Percentiles rank a stretch among this genome's conserved stretches.
These are phyloP conservation scores for Aleiodes testaceus DNA, from an alignment of 2,888 invertebrate genomes.

Conservation along the genomic window DNA sequence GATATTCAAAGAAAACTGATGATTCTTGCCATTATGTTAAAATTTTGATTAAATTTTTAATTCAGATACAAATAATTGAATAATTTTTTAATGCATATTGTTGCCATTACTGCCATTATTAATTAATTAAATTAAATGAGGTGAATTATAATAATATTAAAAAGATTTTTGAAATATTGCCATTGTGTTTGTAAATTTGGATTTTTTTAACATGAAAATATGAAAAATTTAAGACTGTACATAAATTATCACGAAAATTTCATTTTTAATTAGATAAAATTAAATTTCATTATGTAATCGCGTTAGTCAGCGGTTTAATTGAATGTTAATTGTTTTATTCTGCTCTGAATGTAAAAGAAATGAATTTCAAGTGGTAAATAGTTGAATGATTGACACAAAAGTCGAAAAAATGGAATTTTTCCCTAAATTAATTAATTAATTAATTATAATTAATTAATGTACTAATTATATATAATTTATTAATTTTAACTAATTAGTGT, in stretches of 20 bases:
- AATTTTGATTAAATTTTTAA: too few species aligned
- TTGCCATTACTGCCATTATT: conserved; percentile 66
- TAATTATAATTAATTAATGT: too few species aligned
- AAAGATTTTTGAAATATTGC: conserved; percentile 41
- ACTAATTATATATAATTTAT: too few species aligned
- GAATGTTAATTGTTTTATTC: conserved; percentile 43
- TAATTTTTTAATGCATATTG: conserved; percentile 45
- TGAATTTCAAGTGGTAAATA: background rate
- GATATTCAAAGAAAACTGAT: too few species aligned
- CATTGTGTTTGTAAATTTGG: conserved; percentile 16
- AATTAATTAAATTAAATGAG: conserved; percentile 47
- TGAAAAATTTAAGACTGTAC: conserved; percentile 22
- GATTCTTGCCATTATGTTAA: too few species aligned
- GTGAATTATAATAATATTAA: conserved; percentile 29
- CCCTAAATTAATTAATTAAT: too few species aligned
- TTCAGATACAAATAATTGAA: background rate
- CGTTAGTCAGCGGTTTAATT: conserved; percentile 41
- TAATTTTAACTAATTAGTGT: too few species aligned
- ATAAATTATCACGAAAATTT: conserved; percentile 33
- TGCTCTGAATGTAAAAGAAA: conserved; percentile 6
- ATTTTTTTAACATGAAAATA: conserved; percentile 5
- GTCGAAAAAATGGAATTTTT: conserved; percentile 54
- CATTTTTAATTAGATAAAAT: conserved; percentile 32
- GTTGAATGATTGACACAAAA: conserved; percentile 47
- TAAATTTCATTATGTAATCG: conserved; percentile 38